Conservation (phyloP, 2,113 vertebrate species). For the Pterocles orientalis region DNA sequence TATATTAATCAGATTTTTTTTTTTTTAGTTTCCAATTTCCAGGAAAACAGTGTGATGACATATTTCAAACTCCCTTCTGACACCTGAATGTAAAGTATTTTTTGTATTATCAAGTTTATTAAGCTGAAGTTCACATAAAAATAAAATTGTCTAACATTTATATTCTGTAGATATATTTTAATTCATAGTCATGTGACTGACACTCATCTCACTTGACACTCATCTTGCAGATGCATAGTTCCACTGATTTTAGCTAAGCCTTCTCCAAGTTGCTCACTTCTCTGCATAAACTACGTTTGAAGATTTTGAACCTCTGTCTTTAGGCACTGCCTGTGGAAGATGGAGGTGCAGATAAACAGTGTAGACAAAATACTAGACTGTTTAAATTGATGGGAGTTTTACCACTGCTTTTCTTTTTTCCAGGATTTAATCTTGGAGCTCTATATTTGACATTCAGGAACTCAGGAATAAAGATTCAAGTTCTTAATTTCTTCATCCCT, state of each 20-base stretch:
- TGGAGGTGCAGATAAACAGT: neutral
- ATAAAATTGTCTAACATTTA: neutral
- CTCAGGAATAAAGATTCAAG: neutral
- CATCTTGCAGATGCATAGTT: neutral
- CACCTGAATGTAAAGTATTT: neutral
- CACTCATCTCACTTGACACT: neutral
- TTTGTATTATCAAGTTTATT: neutral
- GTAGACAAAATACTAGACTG: neutral
- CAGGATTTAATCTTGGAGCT: neutral
- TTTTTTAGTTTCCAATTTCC: neutral
- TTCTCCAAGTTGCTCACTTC: neutral
- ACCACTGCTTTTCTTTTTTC: neutral
- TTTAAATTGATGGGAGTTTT: neutral
- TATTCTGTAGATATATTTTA: neutral
- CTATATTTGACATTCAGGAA: neutral
- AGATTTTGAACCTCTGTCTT: neutral
- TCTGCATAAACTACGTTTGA: neutral
- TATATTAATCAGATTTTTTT: neutral
- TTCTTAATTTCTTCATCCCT: neutral
- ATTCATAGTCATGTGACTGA: neutral
- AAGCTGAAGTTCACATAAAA: neutral
- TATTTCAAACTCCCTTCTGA: neutral
- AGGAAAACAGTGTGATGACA: neutral
- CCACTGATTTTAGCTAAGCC: neutral
- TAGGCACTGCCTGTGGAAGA: neutral